Conservation (phyloP, 2,797 vertebrate species). For the Rhodeus uyekii region DNA sequence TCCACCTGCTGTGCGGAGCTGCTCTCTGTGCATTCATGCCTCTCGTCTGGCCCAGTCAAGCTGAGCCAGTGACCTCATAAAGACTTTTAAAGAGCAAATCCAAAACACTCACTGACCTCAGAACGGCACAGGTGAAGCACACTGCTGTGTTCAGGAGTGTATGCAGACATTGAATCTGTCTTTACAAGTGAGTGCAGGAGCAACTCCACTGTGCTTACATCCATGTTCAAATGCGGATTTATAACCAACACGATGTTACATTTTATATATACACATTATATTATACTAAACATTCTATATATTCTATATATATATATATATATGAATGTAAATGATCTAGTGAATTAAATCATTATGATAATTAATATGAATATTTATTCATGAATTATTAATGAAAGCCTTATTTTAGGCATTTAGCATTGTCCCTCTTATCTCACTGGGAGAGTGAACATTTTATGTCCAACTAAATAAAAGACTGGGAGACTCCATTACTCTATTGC, state of each 20-base stretch:
- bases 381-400: constrained; percentile 18
- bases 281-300: background rate
- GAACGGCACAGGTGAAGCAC: constrained; percentile 9
- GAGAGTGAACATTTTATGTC: background rate
- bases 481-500: background rate
- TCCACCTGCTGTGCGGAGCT: constrained; percentile 51
- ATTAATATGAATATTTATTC: constrained; percentile 11
- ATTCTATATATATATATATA: background rate
- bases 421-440: constrained; percentile 4
- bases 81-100: constrained; percentile 52
- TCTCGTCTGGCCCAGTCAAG: constrained; percentile 25
- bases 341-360: constrained; percentile 30
- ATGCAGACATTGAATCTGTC: constrained; percentile 21
- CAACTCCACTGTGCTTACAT: constrained; percentile 3
- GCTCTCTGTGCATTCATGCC: constrained; percentile 48
- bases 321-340: constrained; percentile 1
- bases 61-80: constrained; percentile 52
- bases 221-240: background rate
- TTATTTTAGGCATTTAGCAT: background rate
- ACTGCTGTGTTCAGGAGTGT: constrained; percentile 34
- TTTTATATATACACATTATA: constrained; percentile 12
- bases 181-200: background rate
- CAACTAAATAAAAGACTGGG: background rate
- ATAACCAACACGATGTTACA: background rate
- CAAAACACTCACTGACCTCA: constrained; percentile 43